Evolutionary conservation across 2,888 invertebrate species (phyloP), one percentile per base, ranked within the genome.

Genomic region (Drosophila limbata): DNA sequence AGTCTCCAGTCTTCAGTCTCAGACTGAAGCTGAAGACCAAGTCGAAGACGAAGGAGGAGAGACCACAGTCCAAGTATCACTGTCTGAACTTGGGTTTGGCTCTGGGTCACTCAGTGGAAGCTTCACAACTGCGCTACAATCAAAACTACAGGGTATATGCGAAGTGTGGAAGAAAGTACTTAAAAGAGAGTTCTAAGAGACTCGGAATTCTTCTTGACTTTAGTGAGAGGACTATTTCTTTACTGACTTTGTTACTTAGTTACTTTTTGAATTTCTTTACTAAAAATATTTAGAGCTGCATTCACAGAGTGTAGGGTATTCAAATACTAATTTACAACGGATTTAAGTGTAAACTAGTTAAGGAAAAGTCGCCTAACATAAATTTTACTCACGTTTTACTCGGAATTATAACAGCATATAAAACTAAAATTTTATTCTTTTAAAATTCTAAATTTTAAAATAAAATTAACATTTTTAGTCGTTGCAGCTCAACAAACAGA

Each of bases 1-100:
- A 25, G 51, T 39, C 51, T 40, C 25, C 25, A 25, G 25, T 25
- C 25, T 25, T 25, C 13, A 28, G 13, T 13, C 13, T 13, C 37
- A 39, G 28, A 8, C 39, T 19, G 25, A 39, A 40, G 19, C 52
- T 31, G 25, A 25, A 25, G 13, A 44, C 1, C 8, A n/a, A 28
- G 19, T 55, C 0, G 37, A 13, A 21, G 47, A 17, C 64, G 33
- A 3, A 19, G 48, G 13, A 33, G 47, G 11, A 31, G 67, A 50
- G 66, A 17, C 33, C 51, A 40, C 51, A 60, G 73, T 52, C 66
- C 52, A 72, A 60, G 65, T 73, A 77, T 76, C 78, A 56, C 60
- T 73, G 70, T 33, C 69, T 80, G 76, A 42, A 53, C 69, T 68
- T 63, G 60, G 52, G 44, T 45, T 71, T 71, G 77, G 72, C 75